Percentiles rank a stretch among this genome's conserved stretches.
phyloP scores from a whole-genome alignment of 1,140 invertebrate genomes.

The Steinernema feltiae region DNA sequence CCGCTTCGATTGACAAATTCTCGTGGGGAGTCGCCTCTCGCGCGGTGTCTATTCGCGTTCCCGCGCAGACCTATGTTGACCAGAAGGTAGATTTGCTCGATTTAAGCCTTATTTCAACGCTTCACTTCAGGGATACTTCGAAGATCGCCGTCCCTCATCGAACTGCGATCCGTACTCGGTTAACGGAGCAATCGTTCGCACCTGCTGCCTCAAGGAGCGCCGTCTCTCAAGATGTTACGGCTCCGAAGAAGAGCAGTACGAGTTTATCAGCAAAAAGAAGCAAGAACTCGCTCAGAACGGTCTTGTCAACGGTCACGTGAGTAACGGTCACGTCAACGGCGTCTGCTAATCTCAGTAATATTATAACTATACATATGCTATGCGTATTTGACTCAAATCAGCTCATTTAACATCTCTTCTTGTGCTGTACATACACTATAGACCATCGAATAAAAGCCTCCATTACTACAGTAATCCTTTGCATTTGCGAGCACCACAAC shows the following conservation, averaged over 20 bases:
- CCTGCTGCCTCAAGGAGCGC: slow-evolving; percentile 1
- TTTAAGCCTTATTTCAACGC: background rate
- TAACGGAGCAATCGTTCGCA: slow-evolving; percentile 37
- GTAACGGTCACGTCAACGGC: slow-evolving; percentile 5
- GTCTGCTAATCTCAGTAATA: background rate
- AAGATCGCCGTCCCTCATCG: slow-evolving; percentile 83
- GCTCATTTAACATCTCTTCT: background rate
- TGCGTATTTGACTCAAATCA: background rate
- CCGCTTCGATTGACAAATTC: slow-evolving; percentile 77
- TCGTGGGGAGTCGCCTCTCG: slow-evolving; percentile 72
- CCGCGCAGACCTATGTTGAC: slow-evolving; percentile 64
- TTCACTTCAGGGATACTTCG: slow-evolving; percentile 73
- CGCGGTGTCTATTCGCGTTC: slow-evolving; percentile 74
- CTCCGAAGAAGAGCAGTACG: background rate
- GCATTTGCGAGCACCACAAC: too few relatives aligned
- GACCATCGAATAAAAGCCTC: background rate
- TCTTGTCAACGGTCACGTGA: background rate
- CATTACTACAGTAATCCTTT: background rate
- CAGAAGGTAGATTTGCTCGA: background rate
- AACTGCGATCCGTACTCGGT: slow-evolving; percentile 84
- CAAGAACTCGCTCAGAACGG: background rate
- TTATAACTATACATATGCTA: background rate
- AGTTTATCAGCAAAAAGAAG: background rate
- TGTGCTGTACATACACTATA: slow-evolving; percentile 9
- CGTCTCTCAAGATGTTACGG: slow-evolving; percentile 10